Evolutionary conservation across 2,113 vertebrate genomes (phyloP).

Genomic region (Oxyruncus cristatus): DNA sequence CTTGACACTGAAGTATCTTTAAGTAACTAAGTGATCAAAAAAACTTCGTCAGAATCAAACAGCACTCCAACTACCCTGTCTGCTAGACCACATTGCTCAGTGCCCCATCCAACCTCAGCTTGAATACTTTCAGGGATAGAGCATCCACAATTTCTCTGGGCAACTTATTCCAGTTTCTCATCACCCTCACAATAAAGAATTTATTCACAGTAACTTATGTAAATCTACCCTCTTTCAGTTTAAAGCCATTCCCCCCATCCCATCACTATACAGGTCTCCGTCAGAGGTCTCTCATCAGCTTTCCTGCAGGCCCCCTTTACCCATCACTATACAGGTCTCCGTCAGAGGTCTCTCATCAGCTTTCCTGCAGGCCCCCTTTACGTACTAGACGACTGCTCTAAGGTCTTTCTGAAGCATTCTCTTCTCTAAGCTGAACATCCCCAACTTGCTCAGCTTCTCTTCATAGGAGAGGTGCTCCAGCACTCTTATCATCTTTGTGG

Average conservation of each 20-base stretch:
- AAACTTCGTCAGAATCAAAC: background rate
- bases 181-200: background rate
- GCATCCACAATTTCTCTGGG: background rate
- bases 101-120: background rate
- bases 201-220: background rate
- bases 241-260: background rate
- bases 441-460: background rate
- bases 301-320: background rate
- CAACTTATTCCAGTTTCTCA: background rate
- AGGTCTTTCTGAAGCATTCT: background rate
- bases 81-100: background rate
- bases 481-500: background rate
- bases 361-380: background rate
- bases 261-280: too few relatives aligned
- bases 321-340: rapidly evolving
- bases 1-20: background rate
- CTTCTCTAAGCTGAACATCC: background rate
- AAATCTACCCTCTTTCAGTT: background rate
- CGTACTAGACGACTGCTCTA: background rate
- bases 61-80: background rate
- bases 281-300: background rate
- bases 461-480: background rate
- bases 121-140: background rate
- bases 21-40: background rate
- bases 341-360: background rate